Evolutionary conservation across 2,797 vertebrate genomes (phyloP), one percentile per base, ranked within the genome.

Genomic region (Etheostoma perlongum): DNA sequence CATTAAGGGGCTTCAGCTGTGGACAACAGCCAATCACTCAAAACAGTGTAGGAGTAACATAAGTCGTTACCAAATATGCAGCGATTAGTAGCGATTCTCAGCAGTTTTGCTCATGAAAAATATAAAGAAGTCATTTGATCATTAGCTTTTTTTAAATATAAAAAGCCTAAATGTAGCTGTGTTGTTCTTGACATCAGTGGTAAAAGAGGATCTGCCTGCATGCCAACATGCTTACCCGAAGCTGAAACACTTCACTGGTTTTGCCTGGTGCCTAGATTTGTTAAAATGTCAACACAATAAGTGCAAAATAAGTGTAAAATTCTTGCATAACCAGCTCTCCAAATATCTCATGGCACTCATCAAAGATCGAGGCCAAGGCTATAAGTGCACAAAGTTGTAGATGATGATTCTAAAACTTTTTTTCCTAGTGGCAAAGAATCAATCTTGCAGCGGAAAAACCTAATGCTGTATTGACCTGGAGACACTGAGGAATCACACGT

Each of bases 401-500:
- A 78, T 65, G 55, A 71, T 78, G 61, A 79, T 76, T 82, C 44
- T 25, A 42, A 72, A 88, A 84, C 67, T 72, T 83, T 64, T 84
- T 86, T 68, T 68, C 76, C 52, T 55, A 78, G 5, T 12, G 48
- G 46, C 60, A 66, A 47, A 79, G 69, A 78, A 85, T 87, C 81
- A 78, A 66, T 82, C 67, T 79, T 67, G 21, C 42, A 68, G 61
- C 3, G 11, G 53, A 55, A 36, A 79, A 36, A 81, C 55, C 40
- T 76, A 71, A 76, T 61, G 47, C 65, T 68, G 52, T 84, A 82
- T 84, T 77, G 71, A 83, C 67, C 78, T 57, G 47, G 25, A 69
- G 83, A 85, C 64, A 64, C 72, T 81, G 79, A 89, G 84, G 83
- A 84, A 88, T 78, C 78, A 82, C 69, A 70, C 55, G 61, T 84